Conservation (phyloP, 2,888 invertebrate species). For the Dryomyza anilis region DNA sequence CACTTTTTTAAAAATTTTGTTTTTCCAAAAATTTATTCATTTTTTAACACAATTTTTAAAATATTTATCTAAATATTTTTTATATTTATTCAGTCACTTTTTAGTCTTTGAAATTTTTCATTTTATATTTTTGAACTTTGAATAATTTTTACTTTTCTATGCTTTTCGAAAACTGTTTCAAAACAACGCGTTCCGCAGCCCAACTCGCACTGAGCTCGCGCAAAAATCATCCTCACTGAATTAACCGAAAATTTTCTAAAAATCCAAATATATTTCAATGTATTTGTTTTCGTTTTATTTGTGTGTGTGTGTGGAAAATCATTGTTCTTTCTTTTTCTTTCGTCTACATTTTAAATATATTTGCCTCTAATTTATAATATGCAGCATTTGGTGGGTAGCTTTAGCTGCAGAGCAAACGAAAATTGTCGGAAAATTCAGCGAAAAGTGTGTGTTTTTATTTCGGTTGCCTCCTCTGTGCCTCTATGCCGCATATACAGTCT, state of each 20-base stretch:
- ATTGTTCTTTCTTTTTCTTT: neutral
- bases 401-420: no score
- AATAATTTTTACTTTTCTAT: conserved; percentile 15
- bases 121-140: neutral
- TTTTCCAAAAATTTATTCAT: neutral
- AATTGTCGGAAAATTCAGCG: no score
- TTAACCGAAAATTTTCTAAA: conserved; percentile 33
- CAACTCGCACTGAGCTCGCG: conserved; percentile 62
- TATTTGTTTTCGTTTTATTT: conserved; percentile 19
- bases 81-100: neutral
- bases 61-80: neutral
- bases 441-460: no score
- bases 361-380: neutral
- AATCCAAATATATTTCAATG: conserved; percentile 15
- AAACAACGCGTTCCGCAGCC: conserved; percentile 62
- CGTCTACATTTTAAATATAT: neutral
- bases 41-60: neutral
- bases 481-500: neutral
- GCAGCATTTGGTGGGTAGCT: neutral
- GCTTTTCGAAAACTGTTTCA: conserved; percentile 33
- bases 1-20: neutral
- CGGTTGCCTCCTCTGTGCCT: no score
- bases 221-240: conserved; percentile 39
- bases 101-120: conserved; percentile 1
- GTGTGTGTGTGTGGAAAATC: conserved; percentile 30